phyloP scores from a whole-genome alignment of 1,140 invertebrate genomes.

The Antheraea mylitta region DNA sequence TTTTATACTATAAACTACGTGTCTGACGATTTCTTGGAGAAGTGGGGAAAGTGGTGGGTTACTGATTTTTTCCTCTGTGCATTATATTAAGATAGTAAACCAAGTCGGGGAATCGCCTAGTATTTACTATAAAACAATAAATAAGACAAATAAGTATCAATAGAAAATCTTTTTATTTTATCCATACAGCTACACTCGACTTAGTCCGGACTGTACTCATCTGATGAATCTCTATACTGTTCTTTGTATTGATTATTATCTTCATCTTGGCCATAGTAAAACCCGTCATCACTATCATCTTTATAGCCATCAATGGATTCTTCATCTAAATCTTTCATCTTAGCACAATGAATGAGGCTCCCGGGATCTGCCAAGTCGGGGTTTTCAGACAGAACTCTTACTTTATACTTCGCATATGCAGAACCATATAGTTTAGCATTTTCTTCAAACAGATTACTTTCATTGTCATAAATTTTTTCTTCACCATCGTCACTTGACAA shows the following conservation, averaged over 20 bases:
- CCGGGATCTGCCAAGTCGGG: conserved; percentile 33
- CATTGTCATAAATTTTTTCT: conserved; percentile 66
- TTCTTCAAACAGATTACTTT: conserved; percentile 51
- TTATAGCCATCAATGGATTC: conserved; percentile 55
- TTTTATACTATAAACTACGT: too few relatives aligned
- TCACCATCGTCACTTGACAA: conserved; percentile 76
- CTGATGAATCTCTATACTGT: conserved; percentile 48
- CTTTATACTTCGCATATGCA: conserved; percentile 73
- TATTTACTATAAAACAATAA: too few relatives aligned
- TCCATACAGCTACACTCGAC: background rate
- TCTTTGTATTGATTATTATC: conserved; percentile 59
- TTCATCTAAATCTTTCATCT: conserved; percentile 46
- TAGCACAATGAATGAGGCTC: conserved; percentile 41
- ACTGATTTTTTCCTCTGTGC: too few relatives aligned
- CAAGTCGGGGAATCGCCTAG: too few relatives aligned
- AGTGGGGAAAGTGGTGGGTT: too few relatives aligned
- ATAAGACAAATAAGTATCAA: background rate
- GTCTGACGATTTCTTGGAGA: too few relatives aligned
- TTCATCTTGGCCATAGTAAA: conserved; percentile 70
- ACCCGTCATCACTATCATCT: conserved; percentile 66
- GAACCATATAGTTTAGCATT: conserved; percentile 65
- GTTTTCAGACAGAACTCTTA: conserved; percentile 47
- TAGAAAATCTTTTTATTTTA: conserved; percentile 11
- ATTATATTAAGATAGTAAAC: too few relatives aligned
- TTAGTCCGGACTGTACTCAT: conserved; percentile 55